These are phyloP conservation scores for Drosophila lacicola DNA, from an alignment of 2,888 invertebrate genomes.

Conservation along the genomic window DNA sequence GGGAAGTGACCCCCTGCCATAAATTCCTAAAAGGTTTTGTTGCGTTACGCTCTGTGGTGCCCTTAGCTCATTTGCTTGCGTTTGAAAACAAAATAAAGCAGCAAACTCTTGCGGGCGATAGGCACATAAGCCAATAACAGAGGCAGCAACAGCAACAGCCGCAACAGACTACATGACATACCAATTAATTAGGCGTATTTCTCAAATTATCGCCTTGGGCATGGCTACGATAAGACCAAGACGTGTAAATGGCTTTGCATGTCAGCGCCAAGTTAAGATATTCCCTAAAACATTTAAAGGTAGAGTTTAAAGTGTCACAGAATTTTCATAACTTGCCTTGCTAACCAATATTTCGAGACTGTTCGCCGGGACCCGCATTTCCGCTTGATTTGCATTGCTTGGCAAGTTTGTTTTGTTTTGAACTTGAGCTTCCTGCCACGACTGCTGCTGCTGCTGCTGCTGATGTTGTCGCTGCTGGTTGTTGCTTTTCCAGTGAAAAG, in stretches of 20 bases:
- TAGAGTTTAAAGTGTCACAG: constrained; percentile 55
- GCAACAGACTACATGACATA: constrained; percentile 57
- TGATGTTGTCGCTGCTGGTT: constrained; percentile 52
- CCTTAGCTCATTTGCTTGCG: constrained; percentile 58
- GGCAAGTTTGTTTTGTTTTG: constrained; percentile 80
- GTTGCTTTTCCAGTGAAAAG: constrained; percentile 70
- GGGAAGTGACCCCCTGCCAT: constrained; percentile 46
- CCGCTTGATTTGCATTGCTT: constrained; percentile 78
- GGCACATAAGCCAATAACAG: constrained; percentile 54
- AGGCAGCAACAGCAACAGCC: constrained; percentile 5
- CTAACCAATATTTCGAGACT: constrained; percentile 37
- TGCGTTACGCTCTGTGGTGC: constrained; percentile 43
- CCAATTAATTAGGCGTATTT: constrained; percentile 75
- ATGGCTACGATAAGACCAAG: constrained; percentile 22
- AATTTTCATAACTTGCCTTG: constrained; percentile 56
- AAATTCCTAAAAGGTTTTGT: constrained; percentile 73
- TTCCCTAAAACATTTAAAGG: constrained; percentile 21
- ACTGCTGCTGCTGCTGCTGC: constrained; percentile 36
- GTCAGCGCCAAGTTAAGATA: constrained; percentile 51
- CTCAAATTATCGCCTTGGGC: constrained; percentile 70
- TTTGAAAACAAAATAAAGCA: constrained; percentile 61
- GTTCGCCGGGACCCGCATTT: constrained; percentile 65
- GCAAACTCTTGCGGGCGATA: constrained; percentile 52
- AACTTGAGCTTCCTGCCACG: constrained; percentile 74
- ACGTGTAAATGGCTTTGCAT: constrained; percentile 46